Evolutionary conservation across 2,113 vertebrate genomes (phyloP).

Genomic region (Brachirus orientalis): DNA sequence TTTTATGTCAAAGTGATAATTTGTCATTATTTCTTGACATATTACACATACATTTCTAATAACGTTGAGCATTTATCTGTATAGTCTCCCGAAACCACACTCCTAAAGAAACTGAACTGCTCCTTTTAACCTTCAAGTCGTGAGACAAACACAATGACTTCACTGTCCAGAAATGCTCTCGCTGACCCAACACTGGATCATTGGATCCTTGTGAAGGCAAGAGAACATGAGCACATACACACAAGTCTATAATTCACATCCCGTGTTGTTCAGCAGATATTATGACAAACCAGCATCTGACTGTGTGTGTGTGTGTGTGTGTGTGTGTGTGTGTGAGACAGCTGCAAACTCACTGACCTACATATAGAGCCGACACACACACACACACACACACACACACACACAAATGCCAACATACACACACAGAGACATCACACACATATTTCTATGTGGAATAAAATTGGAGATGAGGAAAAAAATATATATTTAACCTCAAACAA

Average conservation of each 20-base stretch:
- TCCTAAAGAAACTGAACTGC: no score
- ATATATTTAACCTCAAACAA: background rate
- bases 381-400: background rate
- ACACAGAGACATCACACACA: background rate
- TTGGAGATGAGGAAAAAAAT: no score
- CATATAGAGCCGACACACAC: slow-evolving; percentile 47
- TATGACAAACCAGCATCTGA: no score
- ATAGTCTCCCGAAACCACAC: no score
- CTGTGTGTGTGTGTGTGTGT: slow-evolving; percentile 17
- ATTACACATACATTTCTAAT: no score
- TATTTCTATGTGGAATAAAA: background rate
- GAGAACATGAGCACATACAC: no score
- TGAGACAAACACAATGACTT: background rate
- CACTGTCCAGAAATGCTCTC: background rate
- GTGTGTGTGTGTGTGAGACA: slow-evolving; percentile 40
- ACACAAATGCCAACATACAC: background rate
- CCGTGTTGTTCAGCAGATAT: background rate
- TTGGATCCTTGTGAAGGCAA: no score
- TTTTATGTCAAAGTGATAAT: no score
- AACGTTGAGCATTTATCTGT: no score
- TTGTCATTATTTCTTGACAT: no score
- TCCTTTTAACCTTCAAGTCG: background rate
- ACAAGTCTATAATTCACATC: slow-evolving; percentile 20
- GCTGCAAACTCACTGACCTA: slow-evolving; percentile 67
- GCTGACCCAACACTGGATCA: no score